A percentile compares a stretch with the other conserved stretches of the same genome.
These are phyloP conservation scores for Troglohyphantes excavatus DNA, from an alignment of 2,888 invertebrate genomes.

Conservation along the genomic window DNA sequence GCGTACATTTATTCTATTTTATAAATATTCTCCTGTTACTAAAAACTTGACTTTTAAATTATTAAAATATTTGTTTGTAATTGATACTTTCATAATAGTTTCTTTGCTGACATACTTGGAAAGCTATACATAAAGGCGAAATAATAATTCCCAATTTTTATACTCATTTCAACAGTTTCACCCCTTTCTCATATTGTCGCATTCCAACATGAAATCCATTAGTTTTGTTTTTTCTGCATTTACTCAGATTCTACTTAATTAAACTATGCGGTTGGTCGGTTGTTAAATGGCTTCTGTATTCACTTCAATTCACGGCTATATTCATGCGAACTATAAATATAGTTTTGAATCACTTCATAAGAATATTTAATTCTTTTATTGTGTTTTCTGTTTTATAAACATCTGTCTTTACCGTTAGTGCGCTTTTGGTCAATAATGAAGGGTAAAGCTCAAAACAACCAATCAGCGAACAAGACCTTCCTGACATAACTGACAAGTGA, in stretches of 20 bases:
- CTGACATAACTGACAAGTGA: slow-evolving; percentile 78
- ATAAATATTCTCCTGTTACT: too few relatives aligned
- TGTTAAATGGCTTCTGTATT: neutral
- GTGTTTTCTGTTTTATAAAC: slow-evolving; percentile 33
- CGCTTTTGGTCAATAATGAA: slow-evolving; percentile 74
- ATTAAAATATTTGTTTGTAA: too few relatives aligned
- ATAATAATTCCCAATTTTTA: too few relatives aligned
- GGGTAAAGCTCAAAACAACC: slow-evolving; percentile 73
- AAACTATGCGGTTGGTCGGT: neutral
- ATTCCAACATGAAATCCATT: neutral
- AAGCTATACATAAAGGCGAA: too few relatives aligned
- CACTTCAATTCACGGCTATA: too few relatives aligned
- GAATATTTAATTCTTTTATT: neutral
- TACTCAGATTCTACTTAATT: neutral
- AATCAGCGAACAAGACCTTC: slow-evolving; percentile 74
- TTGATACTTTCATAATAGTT: too few relatives aligned
- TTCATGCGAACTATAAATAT: too few relatives aligned
- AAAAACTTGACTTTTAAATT: too few relatives aligned
- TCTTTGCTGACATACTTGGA: too few relatives aligned
- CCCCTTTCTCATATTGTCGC: neutral
- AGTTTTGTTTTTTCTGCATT: neutral
- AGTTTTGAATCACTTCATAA: too few relatives aligned
- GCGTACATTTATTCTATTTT: too few relatives aligned
- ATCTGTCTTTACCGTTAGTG: slow-evolving; percentile 35
- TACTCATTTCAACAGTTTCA: too few relatives aligned